Percentiles rank a stretch among this genome's conserved stretches.
phyloP scores from a whole-genome alignment of 2,113 vertebrate species.

The Corythornis madagascariensis region DNA sequence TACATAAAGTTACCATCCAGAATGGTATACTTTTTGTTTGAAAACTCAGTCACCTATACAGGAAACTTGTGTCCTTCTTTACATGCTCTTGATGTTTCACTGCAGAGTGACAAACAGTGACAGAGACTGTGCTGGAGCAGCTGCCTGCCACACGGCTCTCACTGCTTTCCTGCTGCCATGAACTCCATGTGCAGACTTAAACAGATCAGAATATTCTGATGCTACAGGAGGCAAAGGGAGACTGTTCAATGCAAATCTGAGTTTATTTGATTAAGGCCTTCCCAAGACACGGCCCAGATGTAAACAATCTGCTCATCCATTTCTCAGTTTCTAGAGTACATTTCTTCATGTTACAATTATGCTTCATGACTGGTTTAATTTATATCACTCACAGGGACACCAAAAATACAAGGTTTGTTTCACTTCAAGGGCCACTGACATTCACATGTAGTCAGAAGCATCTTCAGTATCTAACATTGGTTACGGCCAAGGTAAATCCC shows the following conservation, averaged over 20 bases:
- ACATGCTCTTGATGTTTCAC: neutral
- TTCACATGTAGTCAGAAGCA: neutral
- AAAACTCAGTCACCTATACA: neutral
- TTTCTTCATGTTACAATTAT: neutral
- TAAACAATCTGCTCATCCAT: neutral
- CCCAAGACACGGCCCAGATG: neutral
- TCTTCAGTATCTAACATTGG: neutral
- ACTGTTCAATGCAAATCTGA: neutral
- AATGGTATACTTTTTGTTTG: neutral
- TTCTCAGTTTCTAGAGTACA: neutral
- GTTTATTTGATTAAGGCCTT: neutral
- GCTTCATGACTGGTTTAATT: neutral
- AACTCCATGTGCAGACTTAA: neutral
- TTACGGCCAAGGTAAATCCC: neutral
- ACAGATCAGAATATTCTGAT: neutral
- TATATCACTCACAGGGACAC: neutral
- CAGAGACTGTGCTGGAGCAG: neutral
- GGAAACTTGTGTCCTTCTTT: neutral
- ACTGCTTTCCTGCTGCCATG: rapidly evolving
- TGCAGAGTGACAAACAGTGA: neutral
- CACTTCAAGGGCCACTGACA: neutral
- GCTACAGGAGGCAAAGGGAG: neutral
- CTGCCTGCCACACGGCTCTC: neutral
- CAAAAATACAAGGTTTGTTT: neutral
- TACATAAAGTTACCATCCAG: neutral